These are phyloP conservation scores for Incurvaria masculella DNA, from an alignment of 2,888 invertebrate species.

Conservation along the genomic window DNA sequence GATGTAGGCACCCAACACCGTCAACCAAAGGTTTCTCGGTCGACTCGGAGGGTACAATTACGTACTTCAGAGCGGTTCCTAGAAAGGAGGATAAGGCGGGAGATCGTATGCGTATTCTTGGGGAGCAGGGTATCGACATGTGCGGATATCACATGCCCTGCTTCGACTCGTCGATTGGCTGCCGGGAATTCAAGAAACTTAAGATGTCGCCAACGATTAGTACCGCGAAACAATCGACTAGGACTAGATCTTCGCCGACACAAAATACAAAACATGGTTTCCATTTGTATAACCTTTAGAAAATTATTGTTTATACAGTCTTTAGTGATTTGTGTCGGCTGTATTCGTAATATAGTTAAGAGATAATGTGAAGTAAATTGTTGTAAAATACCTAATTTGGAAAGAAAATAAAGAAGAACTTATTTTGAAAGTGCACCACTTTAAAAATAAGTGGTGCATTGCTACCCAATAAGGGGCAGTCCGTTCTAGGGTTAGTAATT, in stretches of 20 bases:
- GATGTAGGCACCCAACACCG: conserved; percentile 31
- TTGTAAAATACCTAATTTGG: conserved; percentile 33
- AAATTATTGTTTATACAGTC: conserved; percentile 9
- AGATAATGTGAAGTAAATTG: conserved; percentile 39
- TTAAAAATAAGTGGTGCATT: too few relatives aligned
- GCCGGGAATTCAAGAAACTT: background rate
- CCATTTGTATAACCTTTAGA: conserved; percentile 15
- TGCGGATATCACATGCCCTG: conserved; percentile 45
- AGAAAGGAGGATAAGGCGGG: conserved; percentile 27
- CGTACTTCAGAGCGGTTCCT: conserved; percentile 30
- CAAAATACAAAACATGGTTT: too few relatives aligned
- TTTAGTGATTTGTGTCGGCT: conserved; percentile 21
- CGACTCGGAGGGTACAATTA: conserved; percentile 31
- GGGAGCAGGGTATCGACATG: conserved; percentile 33
- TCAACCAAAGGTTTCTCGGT: conserved; percentile 36
- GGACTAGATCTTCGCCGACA: too few relatives aligned
- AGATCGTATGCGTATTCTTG: conserved; percentile 25
- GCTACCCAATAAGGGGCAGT: too few relatives aligned
- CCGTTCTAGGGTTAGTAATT: too few relatives aligned
- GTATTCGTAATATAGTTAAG: conserved; percentile 33
- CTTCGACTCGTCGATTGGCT: conserved; percentile 36
- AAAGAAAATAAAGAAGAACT: conserved; percentile 23
- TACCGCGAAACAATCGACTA: too few relatives aligned
- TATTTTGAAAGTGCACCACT: too few relatives aligned
- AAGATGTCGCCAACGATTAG: too few relatives aligned